phyloP scores from a whole-genome alignment of 2,113 vertebrate genomes.

The Vidua macroura region DNA sequence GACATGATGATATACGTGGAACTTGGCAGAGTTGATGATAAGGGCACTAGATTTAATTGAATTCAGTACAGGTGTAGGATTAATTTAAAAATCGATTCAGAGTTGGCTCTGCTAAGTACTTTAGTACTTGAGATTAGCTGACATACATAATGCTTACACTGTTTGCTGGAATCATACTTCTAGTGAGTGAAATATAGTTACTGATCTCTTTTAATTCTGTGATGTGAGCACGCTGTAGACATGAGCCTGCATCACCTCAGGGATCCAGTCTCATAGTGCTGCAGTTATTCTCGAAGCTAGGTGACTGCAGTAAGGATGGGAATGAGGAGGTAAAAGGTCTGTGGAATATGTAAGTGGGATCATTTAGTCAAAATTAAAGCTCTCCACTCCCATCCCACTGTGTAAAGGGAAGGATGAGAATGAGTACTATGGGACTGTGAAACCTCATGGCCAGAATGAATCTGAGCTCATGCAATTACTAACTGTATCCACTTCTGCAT shows the following conservation, averaged over 20 bases:
- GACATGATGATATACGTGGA: background rate
- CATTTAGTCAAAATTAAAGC: background rate
- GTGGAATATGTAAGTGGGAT: background rate
- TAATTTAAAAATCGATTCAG: background rate
- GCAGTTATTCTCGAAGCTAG: fast-evolving
- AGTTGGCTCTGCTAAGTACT: background rate
- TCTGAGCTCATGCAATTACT: background rate
- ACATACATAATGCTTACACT: background rate
- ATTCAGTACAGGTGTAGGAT: background rate
- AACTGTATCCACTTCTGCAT: background rate
- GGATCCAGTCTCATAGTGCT: background rate
- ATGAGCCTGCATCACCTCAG: background rate
- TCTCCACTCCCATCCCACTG: background rate
- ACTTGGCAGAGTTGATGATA: background rate
- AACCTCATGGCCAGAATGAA: background rate
- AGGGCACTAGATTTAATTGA: background rate
- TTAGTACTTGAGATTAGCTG: background rate
- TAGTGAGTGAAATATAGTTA: background rate
- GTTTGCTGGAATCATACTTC: background rate
- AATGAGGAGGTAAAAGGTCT: background rate
- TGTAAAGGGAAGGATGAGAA: background rate
- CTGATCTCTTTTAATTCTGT: background rate
- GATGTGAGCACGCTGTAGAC: background rate
- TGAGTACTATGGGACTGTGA: background rate
- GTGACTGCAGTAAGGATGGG: background rate